Evolutionary conservation across 2,797 vertebrate genomes (phyloP).

Genomic region (Sebastes steindachneri): DNA sequence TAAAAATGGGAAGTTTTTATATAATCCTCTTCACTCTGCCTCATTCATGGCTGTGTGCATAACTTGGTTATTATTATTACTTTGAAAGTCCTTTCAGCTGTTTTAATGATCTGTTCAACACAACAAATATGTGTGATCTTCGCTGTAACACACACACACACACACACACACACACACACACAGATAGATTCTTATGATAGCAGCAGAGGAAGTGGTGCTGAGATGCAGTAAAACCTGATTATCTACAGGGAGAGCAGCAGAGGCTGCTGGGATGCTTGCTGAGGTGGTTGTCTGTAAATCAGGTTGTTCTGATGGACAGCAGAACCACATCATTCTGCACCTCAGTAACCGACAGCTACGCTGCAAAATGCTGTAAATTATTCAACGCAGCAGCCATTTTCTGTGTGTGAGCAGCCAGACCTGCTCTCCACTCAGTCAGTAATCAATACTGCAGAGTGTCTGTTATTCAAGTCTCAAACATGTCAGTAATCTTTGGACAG

Average conservation of each 20-base stretch:
- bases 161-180: no score
- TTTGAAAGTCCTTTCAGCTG: no score
- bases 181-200: neutral
- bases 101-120: no score
- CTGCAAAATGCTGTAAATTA: neutral
- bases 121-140: no score
- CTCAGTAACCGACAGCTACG: neutral
- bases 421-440: neutral
- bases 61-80: no score
- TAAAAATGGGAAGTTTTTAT: no score
- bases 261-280: neutral
- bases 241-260: neutral
- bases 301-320: neutral
- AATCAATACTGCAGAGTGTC: neutral
- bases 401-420: neutral
- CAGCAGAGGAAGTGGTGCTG: neutral
- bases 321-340: neutral
- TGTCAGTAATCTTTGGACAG: neutral
- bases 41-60: no score
- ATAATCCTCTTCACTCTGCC: no score
- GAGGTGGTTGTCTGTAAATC: neutral
- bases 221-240: neutral
- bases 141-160: no score
- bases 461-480: neutral
- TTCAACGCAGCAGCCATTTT: neutral